These are phyloP conservation scores for Ammodytes marinus DNA, from an alignment of 2,113 vertebrate genomes.

Conservation along the genomic window DNA sequence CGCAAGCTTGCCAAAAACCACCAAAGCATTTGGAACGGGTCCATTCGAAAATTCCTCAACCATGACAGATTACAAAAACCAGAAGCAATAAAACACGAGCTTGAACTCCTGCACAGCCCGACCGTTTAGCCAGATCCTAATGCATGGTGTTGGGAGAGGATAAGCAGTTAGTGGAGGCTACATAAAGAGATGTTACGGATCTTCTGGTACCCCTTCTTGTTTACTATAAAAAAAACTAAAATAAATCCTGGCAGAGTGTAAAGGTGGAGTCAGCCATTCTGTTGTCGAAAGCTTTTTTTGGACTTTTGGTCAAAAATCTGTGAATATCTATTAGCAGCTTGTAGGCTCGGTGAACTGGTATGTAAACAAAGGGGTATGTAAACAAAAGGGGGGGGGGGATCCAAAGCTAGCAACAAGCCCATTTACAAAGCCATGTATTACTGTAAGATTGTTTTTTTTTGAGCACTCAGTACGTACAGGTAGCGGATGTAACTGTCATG, in stretches of 20 bases:
- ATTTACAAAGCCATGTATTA: too few relatives aligned
- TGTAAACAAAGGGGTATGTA: too few relatives aligned
- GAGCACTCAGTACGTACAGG: too few relatives aligned
- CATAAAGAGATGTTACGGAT: conserved; percentile 11
- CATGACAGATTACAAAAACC: conserved; percentile 63
- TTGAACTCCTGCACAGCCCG: not conserved
- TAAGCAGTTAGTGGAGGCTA: conserved; percentile 2
- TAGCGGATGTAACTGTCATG: too few relatives aligned
- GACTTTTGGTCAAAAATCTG: too few relatives aligned
- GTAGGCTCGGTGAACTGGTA: too few relatives aligned
- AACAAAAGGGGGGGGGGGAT: too few relatives aligned
- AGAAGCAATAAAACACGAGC: conserved; percentile 46
- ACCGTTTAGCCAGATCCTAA: conserved; percentile 36
- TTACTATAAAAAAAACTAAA: conserved; percentile 21
- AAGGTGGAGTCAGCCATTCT: too few relatives aligned
- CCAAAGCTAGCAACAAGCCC: too few relatives aligned
- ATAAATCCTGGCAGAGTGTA: conserved; percentile 12
- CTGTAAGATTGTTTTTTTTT: too few relatives aligned
- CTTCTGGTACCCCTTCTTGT: not conserved
- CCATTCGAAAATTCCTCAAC: conserved; percentile 61
- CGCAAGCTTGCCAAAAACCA: conserved; percentile 53
- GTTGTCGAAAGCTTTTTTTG: too few relatives aligned
- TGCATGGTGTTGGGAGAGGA: conserved; percentile 3
- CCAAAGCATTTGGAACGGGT: conserved; percentile 54
- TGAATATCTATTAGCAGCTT: too few relatives aligned